These are phyloP conservation scores for Butorides virescens DNA, from an alignment of 2,113 vertebrate genomes.

Conservation along the genomic window DNA sequence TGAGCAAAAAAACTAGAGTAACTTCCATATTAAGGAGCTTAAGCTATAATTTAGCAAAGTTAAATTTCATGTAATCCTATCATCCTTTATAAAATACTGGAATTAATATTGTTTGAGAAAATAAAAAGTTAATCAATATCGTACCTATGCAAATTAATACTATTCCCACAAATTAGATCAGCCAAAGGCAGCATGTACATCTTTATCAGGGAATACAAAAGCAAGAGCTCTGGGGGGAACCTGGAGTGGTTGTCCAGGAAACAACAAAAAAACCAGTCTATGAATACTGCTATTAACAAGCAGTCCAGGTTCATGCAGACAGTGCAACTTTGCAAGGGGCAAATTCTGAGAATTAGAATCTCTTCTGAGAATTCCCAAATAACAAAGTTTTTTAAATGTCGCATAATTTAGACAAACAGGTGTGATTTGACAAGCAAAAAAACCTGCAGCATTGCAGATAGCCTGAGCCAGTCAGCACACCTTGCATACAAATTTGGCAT, in stretches of 20 bases:
- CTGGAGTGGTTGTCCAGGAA: slow-evolving; percentile 53
- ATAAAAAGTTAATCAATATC: slow-evolving; percentile 41
- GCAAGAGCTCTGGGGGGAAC: slow-evolving; percentile 23
- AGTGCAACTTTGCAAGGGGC: background rate
- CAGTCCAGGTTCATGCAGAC: background rate
- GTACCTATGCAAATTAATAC: slow-evolving; percentile 3
- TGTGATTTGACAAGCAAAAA: background rate
- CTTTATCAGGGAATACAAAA: slow-evolving; percentile 26
- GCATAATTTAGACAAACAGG: background rate
- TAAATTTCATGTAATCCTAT: slow-evolving; percentile 42
- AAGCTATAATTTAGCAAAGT: slow-evolving; percentile 30
- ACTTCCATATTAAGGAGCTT: background rate
- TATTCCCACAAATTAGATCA: slow-evolving; percentile 16
- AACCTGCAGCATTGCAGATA: background rate
- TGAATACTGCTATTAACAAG: slow-evolving; percentile 27
- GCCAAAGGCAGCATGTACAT: slow-evolving; percentile 31
- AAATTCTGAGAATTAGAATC: background rate
- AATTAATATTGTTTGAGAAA: slow-evolving; percentile 40
- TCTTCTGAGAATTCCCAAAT: background rate
- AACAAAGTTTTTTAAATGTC: background rate
- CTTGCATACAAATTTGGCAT: background rate
- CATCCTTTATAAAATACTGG: slow-evolving; percentile 11
- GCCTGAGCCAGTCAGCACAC: background rate
- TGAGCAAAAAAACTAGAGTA: background rate
- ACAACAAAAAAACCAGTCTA: background rate